A percentile compares a stretch with the other conserved stretches of the same genome.
These are phyloP conservation scores for Phorcus lineatus DNA, from an alignment of 2,888 invertebrate species.

Conservation along the genomic window DNA sequence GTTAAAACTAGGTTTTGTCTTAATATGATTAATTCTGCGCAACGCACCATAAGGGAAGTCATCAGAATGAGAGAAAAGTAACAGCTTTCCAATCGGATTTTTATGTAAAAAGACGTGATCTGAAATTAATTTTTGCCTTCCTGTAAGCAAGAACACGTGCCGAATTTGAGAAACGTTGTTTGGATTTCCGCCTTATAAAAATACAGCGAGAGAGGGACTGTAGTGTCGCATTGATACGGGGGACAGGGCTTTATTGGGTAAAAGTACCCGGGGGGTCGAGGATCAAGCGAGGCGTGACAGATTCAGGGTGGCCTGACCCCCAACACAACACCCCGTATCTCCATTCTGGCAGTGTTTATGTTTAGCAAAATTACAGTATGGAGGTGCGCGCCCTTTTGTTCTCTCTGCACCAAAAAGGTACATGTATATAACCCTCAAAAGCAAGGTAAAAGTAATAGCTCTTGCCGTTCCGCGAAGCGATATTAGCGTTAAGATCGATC, in stretches of 20 bases:
- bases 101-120: slow-evolving; percentile 19
- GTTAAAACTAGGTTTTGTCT: not conserved
- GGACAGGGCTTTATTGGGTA: not conserved
- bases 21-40: not conserved
- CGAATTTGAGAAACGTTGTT: slow-evolving; percentile 9
- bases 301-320: not conserved
- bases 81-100: slow-evolving; percentile 23
- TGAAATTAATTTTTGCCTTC: slow-evolving; percentile 24
- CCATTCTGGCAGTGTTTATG: not conserved
- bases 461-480: no score
- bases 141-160: slow-evolving; percentile 24
- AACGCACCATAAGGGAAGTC: slow-evolving; percentile 11
- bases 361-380: not conserved
- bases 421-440: no score
- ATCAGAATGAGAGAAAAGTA: not conserved
- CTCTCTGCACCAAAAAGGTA: no score
- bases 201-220: not conserved
- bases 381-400: no score
- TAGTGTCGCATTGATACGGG: not conserved
- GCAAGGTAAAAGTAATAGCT: no score
- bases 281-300: not conserved
- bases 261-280: not conserved
- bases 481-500: no score
- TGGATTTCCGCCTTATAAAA: slow-evolving; percentile 20
- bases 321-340: not conserved